Percentiles rank a stretch among this genome's conserved stretches.
Evolutionary conservation across 2,888 invertebrate species (phyloP).

Genomic region (Megaustenia siamemsis): DNA sequence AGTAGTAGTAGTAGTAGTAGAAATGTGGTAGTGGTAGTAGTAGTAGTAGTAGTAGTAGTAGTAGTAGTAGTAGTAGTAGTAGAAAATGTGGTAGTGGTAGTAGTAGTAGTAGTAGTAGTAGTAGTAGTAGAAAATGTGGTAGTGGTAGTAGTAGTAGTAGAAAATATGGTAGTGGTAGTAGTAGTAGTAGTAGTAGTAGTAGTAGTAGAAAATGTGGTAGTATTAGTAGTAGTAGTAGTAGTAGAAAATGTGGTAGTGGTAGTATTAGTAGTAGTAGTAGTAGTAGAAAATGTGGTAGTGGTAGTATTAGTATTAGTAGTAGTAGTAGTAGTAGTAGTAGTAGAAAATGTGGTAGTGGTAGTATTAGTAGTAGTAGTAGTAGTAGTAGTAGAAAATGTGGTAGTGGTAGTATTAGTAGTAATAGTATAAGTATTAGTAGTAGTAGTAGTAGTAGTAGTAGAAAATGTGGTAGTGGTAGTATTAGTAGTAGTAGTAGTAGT

Average conservation of each 20-base stretch:
- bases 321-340: neutral
- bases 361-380: too few species aligned
- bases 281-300: neutral
- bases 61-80: slow-evolving; percentile 44
- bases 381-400: too few species aligned
- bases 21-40: neutral
- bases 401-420: too few species aligned
- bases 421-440: too few species aligned
- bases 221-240: too few species aligned
- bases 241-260: too few species aligned
- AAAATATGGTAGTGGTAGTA: slow-evolving; percentile 36
- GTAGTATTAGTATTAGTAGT: neutral
- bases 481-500: too few species aligned
- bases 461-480: too few species aligned
- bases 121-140: neutral
- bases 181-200: slow-evolving; percentile 38
- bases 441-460: too few species aligned
- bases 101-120: slow-evolving; percentile 27
- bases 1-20: slow-evolving; percentile 8
- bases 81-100: slow-evolving; percentile 33
- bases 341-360: neutral
- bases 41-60: slow-evolving; percentile 40
- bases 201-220: slow-evolving; percentile 12
- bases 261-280: too few species aligned
- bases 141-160: slow-evolving; percentile 31